These are phyloP conservation scores for Catocala fraxini DNA, from an alignment of 2,888 invertebrate genomes.

Conservation along the genomic window DNA sequence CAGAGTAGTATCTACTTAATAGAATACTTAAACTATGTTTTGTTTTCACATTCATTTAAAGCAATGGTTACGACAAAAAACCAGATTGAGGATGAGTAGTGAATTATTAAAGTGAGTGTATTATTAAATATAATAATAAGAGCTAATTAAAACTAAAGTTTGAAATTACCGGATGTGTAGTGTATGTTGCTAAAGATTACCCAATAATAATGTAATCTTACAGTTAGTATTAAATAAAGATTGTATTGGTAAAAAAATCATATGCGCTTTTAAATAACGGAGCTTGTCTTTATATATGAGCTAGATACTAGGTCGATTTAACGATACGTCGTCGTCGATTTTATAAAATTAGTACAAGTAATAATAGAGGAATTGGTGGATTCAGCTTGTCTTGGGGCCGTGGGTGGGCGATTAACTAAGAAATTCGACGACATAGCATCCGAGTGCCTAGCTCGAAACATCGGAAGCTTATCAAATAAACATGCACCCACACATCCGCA, in stretches of 20 bases:
- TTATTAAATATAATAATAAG: no score
- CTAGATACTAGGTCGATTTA: no score
- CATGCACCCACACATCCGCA: constrained; percentile 77
- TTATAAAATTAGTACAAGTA: background rate
- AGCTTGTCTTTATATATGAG: no score
- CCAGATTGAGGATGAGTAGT: background rate
- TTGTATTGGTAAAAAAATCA: no score
- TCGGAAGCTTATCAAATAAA: constrained; percentile 86
- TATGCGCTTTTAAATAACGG: no score
- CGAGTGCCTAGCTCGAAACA: constrained; percentile 78
- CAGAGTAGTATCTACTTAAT: constrained; percentile 31
- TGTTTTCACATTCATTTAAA: constrained; percentile 17
- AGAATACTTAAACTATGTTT: constrained; percentile 18
- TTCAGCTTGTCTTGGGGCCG: constrained; percentile 38
- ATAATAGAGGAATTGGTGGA: constrained; percentile 10
- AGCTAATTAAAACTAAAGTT: no score
- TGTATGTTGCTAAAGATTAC: background rate
- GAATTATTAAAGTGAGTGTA: no score
- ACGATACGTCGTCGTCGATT: no score
- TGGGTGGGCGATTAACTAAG: constrained; percentile 75
- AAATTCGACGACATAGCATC: constrained; percentile 79
- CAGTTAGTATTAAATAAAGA: no score
- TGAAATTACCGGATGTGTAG: no score
- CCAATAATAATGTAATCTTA: no score
- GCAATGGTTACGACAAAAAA: background rate